Evolutionary conservation across 2,797 vertebrate species (phyloP).

Genomic region (Meda fulgida): DNA sequence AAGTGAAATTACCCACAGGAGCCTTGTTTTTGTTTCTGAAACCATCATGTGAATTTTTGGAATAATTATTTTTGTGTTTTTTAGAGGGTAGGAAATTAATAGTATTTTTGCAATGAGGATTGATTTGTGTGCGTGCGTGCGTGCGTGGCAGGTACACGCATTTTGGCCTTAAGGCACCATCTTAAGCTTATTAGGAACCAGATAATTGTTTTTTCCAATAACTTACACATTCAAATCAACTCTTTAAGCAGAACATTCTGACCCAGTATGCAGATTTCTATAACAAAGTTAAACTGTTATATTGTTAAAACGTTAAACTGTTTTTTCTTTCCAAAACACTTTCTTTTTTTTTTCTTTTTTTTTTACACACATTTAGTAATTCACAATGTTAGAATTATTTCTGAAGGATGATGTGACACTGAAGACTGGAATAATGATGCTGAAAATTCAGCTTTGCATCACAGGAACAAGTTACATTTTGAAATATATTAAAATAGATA

Average conservation of each 20-base stretch:
- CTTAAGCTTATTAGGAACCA: conserved; percentile 12
- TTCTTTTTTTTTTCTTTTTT: neutral
- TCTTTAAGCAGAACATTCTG: neutral
- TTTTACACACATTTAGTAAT: neutral
- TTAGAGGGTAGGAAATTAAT: no score
- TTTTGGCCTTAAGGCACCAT: neutral
- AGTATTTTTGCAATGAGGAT: no score
- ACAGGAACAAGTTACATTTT: neutral
- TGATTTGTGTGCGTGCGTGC: no score
- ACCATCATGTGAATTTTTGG: neutral
- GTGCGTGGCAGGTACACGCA: neutral
- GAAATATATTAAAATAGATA: neutral
- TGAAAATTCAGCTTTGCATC: neutral
- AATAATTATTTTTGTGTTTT: neutral
- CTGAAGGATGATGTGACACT: neutral
- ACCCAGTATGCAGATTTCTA: neutral
- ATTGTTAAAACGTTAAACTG: neutral
- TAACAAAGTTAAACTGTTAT: neutral
- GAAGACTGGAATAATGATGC: neutral
- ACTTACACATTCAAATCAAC: neutral
- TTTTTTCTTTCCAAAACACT: neutral
- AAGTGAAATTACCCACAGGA: conserved; percentile 7
- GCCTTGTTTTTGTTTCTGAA: neutral
- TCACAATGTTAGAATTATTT: neutral
- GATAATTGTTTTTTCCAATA: neutral